phyloP scores from a whole-genome alignment of 2,113 vertebrate genomes.

The Diadophis punctatus region DNA sequence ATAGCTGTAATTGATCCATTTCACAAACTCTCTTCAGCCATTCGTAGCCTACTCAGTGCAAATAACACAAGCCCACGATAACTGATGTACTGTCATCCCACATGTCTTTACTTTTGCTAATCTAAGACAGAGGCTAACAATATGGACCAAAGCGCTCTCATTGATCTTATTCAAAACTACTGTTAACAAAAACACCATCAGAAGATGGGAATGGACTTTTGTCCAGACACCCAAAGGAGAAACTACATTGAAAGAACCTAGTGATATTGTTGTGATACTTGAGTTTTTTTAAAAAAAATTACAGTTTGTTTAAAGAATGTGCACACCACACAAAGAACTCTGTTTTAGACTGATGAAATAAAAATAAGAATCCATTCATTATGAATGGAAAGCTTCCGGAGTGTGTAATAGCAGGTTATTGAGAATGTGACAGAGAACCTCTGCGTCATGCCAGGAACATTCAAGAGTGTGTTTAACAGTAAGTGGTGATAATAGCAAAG shows the following conservation, averaged over 20 bases:
- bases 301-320: not conserved
- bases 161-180: not conserved
- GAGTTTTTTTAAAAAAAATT: not conserved
- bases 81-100: not conserved
- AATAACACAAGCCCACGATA: not conserved
- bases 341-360: not conserved
- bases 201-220: not conserved
- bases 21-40: not conserved
- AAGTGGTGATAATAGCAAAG: conserved; percentile 23
- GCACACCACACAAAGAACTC: not conserved
- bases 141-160: not conserved
- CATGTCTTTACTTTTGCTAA: not conserved
- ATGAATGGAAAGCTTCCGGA: conserved; percentile 26
- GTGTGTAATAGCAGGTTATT: not conserved
- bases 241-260: not conserved
- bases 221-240: not conserved
- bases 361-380: not conserved
- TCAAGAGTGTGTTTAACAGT: conserved; percentile 47
- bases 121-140: not conserved
- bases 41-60: not conserved
- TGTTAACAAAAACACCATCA: not conserved
- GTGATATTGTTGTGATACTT: not conserved
- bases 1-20: not conserved
- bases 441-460: conserved; percentile 43
- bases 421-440: conserved; percentile 1